Evolutionary conservation across 2,113 vertebrate species (phyloP), one percentile per base, ranked within the genome.

Genomic region (Coryphaenoides rupestris): DNA sequence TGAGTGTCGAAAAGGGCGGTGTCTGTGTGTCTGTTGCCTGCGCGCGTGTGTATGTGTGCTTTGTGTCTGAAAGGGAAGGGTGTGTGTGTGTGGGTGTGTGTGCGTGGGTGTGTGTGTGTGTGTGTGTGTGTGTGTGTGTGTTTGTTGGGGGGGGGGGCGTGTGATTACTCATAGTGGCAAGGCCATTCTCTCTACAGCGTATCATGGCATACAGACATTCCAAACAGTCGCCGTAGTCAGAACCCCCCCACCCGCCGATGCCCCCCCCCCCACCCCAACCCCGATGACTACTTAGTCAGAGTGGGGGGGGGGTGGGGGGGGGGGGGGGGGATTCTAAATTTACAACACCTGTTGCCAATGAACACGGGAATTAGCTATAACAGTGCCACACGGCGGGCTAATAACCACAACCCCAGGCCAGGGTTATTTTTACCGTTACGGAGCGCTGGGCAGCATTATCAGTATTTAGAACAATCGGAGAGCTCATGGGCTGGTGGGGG

Each of bases 271-370:
- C n/a, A n/a, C n/a, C n/a, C n/a, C n/a, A n/a, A n/a, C 28, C 28
- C 28, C 33, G 33, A 40, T 74, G 55, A 65, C 22, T 67, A 22
- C 57, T 69, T 59, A 23, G 56, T 70, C 58, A 24, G 56, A 67
- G 40, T 0, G 68, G 59, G 60, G 53, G 54, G 66, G 77, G 78
- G 85, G 79, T 81, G 77, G 78, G 80, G 77, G 83, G 68, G 70
- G 33, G 33, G 33, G 9, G 33, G 33, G 13, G 4, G 33, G 33
- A 9, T 40, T 40, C 80, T 84, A 75, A 84, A 85, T 86, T 83
- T 86, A 82, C 49, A 63, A 66, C 14, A 67, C 64, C 78, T 83
- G 83, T 82, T 82, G 82, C 80, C 84, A 81, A 82, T 83, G 74
- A 78, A 70, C 62, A 54, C n/a, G 40, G 15, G 47, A n/a, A 50